Evolutionary conservation across 2,888 invertebrate species (phyloP).

Genomic region (Drosophila aldrichi): DNA sequence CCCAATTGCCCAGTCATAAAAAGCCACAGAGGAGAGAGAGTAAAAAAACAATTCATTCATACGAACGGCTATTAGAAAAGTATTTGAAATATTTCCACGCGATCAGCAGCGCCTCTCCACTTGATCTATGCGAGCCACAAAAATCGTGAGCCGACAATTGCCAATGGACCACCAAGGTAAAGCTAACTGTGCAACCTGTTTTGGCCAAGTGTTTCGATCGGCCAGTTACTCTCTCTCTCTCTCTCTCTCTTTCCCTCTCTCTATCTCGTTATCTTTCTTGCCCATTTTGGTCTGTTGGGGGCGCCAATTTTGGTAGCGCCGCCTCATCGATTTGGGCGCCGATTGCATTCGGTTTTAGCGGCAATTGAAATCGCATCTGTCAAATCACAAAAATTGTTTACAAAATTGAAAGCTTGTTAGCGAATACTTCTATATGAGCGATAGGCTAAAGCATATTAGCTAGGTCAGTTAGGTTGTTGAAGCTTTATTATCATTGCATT

Average conservation of each 20-base stretch:
- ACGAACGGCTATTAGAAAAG: constrained; percentile 71
- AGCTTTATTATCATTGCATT: neutral
- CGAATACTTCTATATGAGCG: constrained; percentile 48
- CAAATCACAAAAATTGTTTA: constrained; percentile 62
- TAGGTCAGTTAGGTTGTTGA: neutral
- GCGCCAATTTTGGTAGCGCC: constrained; percentile 64
- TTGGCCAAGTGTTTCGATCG: constrained; percentile 35
- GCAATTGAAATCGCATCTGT: constrained; percentile 60
- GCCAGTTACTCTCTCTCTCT: too few relatives aligned
- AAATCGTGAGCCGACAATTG: constrained; percentile 73
- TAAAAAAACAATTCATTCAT: constrained; percentile 66
- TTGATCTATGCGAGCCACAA: constrained; percentile 47
- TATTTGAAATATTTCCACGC: constrained; percentile 78
- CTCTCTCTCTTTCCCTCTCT: too few relatives aligned
- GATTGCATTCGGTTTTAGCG: constrained; percentile 39
- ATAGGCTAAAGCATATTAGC: neutral
- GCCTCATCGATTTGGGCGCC: constrained; percentile 42
- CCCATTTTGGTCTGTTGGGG: neutral
- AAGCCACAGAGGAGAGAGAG: neutral
- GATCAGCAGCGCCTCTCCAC: constrained; percentile 32
- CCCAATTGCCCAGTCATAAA: constrained; percentile 46
- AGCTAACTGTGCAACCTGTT: constrained; percentile 58
- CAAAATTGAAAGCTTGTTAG: constrained; percentile 65
- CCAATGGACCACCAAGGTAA: constrained; percentile 63
- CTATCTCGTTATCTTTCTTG: neutral